Evolutionary conservation across 2,113 vertebrate species (phyloP), one percentile per base, ranked within the genome.

Genomic region (Plotosus lineatus): DNA sequence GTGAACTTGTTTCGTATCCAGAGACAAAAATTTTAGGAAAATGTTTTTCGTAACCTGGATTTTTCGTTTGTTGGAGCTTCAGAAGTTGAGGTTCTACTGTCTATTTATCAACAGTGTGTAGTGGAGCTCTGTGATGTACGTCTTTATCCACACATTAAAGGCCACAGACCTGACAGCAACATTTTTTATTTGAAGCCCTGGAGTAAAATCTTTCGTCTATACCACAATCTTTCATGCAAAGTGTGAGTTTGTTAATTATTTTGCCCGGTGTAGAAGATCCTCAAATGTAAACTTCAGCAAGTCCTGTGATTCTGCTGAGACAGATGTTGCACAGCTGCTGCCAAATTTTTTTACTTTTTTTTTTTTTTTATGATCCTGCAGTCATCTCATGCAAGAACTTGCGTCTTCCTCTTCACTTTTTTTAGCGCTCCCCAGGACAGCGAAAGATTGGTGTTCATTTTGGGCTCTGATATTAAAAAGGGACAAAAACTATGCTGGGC

Each of bases 241-340:
- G 48, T 17, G 11, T 71, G 12, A 51, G 12, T 28, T 51, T 33
- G 46, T 51, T 73, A 48, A 72, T 72, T 51, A 73, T 73, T 6
- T 11, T 31, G 44, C 44, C 44, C 26, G 1, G 26, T 56, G 53
- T 72, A 44, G 7, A 21, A 72, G 21, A 50, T 72, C 69, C 46
- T 72, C 44, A 50, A 6, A 33, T 33, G 69, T 50, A 50, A 72
- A 33, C 46, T 31, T 71, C 44, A 71, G 68, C 68, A 71, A 71
- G 26, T 73, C 51, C 51, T 21, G 28, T 5, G 69, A 73, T 42
- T 51, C 46, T 73, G 69, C 46, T 73, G 69, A 51, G 69, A 51
- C 28, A 51, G 69, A 73, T 73, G 69, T 51, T 50, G 46, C 9
- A 9, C 69, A 51, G 46, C 69, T 51, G 69, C 69, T 23, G 28